Evolutionary conservation across 2,113 vertebrate genomes (phyloP).

Genomic region (Calidris pygmaea): DNA sequence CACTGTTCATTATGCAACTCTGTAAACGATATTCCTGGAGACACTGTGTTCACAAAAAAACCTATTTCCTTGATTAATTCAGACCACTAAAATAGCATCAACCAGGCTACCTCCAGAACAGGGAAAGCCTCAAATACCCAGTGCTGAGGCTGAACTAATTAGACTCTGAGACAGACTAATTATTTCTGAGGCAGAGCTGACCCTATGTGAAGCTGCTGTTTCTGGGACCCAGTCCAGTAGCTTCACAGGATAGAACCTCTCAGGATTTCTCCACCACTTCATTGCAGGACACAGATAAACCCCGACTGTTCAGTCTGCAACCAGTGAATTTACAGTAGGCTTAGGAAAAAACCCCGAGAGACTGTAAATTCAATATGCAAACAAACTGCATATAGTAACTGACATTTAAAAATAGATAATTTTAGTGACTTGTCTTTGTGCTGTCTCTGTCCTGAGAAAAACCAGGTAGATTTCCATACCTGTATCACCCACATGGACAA

Average conservation of each 20-base stretch:
- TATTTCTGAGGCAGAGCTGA: conserved; percentile 11
- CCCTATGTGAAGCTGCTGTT: neutral
- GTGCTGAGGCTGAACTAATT: conserved; percentile 25
- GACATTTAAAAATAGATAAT: neutral
- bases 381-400: neutral
- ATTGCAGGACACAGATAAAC: neutral
- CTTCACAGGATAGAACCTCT: neutral
- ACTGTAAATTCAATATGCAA: neutral
- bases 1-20: neutral
- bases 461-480: neutral
- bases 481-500: neutral
- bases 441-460: neutral
- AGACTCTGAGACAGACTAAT: conserved; percentile 19
- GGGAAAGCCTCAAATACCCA: neutral
- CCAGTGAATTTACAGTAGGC: neutral
- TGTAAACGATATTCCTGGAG: neutral
- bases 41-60: neutral
- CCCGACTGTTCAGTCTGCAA: neutral
- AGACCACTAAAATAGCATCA: neutral
- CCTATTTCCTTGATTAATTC: neutral
- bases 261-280: neutral
- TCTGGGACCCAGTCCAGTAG: neutral
- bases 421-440: neutral
- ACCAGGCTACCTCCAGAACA: neutral
- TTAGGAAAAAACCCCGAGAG: neutral